phyloP scores from a whole-genome alignment of 2,113 vertebrate genomes.

The Mungos mungo region DNA sequence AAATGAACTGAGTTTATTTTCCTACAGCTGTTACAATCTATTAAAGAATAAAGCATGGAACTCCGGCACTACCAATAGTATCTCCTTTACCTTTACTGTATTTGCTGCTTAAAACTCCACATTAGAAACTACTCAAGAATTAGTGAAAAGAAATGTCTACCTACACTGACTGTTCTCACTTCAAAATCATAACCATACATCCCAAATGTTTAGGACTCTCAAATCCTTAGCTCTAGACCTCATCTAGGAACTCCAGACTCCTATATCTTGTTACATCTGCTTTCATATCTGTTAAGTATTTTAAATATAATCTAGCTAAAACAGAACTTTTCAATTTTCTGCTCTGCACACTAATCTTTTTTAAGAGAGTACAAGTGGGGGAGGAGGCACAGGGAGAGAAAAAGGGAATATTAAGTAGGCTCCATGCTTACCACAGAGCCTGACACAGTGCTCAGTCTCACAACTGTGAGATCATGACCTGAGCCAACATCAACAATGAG shows the following conservation, averaged over 20 bases:
- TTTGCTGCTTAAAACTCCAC: background rate
- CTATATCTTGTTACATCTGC: constrained; percentile 23
- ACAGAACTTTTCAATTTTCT: background rate
- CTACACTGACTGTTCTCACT: background rate
- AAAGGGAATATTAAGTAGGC: too few species aligned
- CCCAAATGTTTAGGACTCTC: background rate
- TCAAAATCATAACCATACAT: background rate
- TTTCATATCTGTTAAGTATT: constrained; percentile 31
- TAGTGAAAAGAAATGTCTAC: background rate
- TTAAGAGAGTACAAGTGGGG: too few species aligned
- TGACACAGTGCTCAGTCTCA: too few species aligned
- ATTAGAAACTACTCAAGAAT: background rate
- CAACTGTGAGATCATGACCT: too few species aligned
- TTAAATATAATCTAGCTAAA: constrained; percentile 10
- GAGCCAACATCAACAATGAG: too few species aligned
- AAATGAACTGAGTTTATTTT: background rate
- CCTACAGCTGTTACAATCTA: background rate
- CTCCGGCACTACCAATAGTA: background rate
- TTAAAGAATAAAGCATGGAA: background rate
- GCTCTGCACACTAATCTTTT: background rate
- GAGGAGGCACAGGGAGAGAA: too few species aligned
- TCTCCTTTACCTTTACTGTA: background rate
- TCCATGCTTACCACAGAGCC: too few species aligned
- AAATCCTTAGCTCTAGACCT: constrained; percentile 9
- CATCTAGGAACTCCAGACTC: background rate